Evolutionary conservation across 2,113 vertebrate genomes (phyloP).

Genomic region (Engystomops pustulosus): DNA sequence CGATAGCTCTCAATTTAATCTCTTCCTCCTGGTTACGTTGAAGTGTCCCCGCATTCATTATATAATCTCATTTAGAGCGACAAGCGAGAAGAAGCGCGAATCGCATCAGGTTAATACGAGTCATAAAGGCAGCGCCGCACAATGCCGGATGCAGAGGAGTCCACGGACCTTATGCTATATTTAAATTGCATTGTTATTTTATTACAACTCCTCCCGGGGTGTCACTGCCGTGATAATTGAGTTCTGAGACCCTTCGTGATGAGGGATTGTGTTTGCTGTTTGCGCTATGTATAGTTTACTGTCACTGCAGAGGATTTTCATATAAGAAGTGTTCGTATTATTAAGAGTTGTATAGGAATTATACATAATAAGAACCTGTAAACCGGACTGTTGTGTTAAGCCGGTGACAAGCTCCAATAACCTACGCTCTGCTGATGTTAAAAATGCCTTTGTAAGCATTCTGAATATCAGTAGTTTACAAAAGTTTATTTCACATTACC

Average conservation of each 20-base stretch:
- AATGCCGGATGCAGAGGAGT: slow-evolving; percentile 18
- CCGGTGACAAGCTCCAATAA: no score
- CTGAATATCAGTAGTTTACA: no score
- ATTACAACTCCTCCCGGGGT: slow-evolving; percentile 10
- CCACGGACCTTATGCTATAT: slow-evolving; percentile 15
- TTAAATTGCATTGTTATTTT: slow-evolving; percentile 52
- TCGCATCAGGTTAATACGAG: slow-evolving; percentile 55
- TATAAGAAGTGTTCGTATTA: no score
- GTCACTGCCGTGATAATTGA: slow-evolving; percentile 21
- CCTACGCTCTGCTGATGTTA: no score
- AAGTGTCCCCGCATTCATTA: slow-evolving; percentile 53
- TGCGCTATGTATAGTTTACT: not conserved
- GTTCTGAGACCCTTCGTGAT: slow-evolving; percentile 9
- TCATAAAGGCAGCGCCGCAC: slow-evolving; percentile 11
- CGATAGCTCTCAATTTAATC: slow-evolving; percentile 55
- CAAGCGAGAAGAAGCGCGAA: slow-evolving; percentile 14
- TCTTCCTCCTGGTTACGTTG: slow-evolving; percentile 35
- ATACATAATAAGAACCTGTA: no score
- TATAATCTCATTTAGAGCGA: slow-evolving; percentile 49
- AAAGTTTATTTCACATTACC: no score
- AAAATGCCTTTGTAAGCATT: no score
- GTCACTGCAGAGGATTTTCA: no score
- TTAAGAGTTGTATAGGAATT: no score
- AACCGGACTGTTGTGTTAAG: no score
- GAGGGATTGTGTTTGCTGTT: not conserved